Evolutionary conservation across 2,113 vertebrate species (phyloP).

Genomic region (Serinus canaria): DNA sequence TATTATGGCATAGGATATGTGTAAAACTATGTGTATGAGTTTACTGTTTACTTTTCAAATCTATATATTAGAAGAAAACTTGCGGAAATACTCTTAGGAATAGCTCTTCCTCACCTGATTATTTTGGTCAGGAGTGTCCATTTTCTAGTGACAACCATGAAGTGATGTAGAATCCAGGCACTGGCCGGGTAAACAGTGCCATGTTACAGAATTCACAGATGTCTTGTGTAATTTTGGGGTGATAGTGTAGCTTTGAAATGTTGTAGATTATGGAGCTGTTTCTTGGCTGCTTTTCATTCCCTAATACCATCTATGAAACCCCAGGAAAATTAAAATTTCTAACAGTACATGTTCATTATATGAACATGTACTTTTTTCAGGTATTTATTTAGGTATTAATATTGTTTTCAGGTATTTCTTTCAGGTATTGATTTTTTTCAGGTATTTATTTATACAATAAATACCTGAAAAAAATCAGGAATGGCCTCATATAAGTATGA

Average conservation of each 20-base stretch:
- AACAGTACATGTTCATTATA: not conserved
- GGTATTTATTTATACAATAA: not conserved
- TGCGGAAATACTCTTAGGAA: not conserved
- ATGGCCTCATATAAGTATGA: not conserved
- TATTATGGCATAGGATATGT: not conserved
- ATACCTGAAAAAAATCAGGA: not conserved
- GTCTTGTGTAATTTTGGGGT: not conserved
- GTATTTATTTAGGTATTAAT: no score
- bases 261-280: not conserved
- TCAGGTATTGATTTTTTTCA: no score
- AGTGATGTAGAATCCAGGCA: not conserved
- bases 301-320: not conserved
- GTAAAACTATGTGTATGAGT: not conserved
- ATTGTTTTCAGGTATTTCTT: no score
- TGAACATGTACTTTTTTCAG: not conserved
- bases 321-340: not conserved
- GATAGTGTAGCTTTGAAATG: not conserved
- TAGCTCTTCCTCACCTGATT: not conserved
- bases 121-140: not conserved
- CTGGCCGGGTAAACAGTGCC: not conserved
- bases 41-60: not conserved
- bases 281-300: not conserved
- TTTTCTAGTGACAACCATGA: not conserved
- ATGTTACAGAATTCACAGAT: not conserved
- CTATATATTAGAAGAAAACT: not conserved